Conservation (phyloP, 2,113 vertebrate genomes). For the Gracilinanus agilis region DNA sequence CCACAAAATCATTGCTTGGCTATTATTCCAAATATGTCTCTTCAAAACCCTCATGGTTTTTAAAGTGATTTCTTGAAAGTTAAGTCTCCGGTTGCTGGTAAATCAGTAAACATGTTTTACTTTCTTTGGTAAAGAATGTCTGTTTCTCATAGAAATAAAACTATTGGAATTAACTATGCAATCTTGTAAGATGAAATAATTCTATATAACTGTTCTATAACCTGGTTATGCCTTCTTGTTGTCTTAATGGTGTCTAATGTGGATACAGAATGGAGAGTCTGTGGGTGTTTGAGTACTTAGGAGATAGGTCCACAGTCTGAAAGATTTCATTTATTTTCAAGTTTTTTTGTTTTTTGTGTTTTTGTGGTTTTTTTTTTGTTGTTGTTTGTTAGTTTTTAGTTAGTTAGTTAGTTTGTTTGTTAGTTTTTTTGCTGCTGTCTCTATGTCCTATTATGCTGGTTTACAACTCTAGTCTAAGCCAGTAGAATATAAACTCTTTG, state of each 20-base stretch:
- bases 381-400: too few species aligned
- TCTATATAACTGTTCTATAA: constrained; percentile 49
- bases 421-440: not conserved
- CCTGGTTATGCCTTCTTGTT: not conserved
- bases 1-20: not conserved
- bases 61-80: constrained; percentile 26
- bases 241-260: not conserved
- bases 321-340: not conserved
- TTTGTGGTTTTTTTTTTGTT: not conserved
- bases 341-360: too few species aligned
- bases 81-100: not conserved
- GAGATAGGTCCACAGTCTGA: not conserved
- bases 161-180: constrained; percentile 18
- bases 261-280: not conserved
- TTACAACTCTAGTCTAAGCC: not conserved
- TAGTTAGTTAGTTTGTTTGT: too few species aligned
- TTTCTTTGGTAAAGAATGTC: not conserved
- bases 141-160: constrained; percentile 1
- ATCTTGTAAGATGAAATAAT: not conserved
- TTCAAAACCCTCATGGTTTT: constrained; percentile 32
- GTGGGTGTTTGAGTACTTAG: not conserved
- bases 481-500: not conserved
- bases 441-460: not conserved
- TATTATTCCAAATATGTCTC: constrained; percentile 29
- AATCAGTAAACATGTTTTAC: not conserved